phyloP scores from a whole-genome alignment of 2,888 invertebrate species.

The Lepas anatifera region DNA sequence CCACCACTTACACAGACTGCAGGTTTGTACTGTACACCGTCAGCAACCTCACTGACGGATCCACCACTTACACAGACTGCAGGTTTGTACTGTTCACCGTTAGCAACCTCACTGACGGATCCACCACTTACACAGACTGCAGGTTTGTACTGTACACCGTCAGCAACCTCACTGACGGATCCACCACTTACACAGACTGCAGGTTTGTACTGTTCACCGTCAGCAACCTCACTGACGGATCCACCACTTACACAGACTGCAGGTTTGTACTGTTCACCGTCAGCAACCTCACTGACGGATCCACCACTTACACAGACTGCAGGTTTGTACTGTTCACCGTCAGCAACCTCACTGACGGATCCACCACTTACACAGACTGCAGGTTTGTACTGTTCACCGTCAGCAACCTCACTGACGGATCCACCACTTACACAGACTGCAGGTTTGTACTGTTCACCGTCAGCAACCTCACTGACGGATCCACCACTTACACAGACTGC shows the following conservation, averaged over 20 bases:
- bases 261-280: too few relatives aligned
- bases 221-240: too few relatives aligned
- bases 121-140: not conserved
- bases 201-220: too few relatives aligned
- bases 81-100: not conserved
- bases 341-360: not conserved
- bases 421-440: too few relatives aligned
- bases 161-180: not conserved
- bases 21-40: not conserved
- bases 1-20: not conserved
- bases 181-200: too few relatives aligned
- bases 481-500: conserved; percentile 16
- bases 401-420: too few relatives aligned
- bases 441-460: not conserved
- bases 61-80: not conserved
- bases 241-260: too few relatives aligned
- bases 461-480: not conserved
- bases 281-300: too few relatives aligned
- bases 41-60: too few relatives aligned
- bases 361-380: conserved; percentile 15
- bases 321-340: too few relatives aligned
- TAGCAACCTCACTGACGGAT: too few relatives aligned
- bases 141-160: not conserved
- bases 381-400: conserved; percentile 17
- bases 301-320: too few relatives aligned